phyloP scores from a whole-genome alignment of 2,888 invertebrate genomes.

The Lutraria lutraria region DNA sequence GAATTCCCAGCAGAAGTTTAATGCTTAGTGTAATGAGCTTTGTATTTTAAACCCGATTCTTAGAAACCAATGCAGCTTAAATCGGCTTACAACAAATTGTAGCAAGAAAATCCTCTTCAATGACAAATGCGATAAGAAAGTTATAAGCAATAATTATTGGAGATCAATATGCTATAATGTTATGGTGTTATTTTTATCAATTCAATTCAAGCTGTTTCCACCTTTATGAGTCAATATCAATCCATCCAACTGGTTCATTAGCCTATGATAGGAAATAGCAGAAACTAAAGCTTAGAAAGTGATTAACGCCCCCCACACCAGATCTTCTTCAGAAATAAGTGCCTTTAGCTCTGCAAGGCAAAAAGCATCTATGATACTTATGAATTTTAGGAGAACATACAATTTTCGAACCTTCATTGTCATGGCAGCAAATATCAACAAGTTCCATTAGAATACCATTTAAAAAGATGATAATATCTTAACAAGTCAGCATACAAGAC shows the following conservation, averaged over 20 bases:
- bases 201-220: not conserved
- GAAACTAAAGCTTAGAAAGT: too few relatives aligned
- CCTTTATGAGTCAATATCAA: conserved; percentile 19
- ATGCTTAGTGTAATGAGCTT: not conserved
- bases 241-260: not conserved
- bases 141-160: conserved; percentile 15
- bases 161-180: conserved; percentile 16
- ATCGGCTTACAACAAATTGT: conserved; percentile 13
- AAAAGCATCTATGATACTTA: too few relatives aligned
- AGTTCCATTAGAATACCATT: too few relatives aligned
- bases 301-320: too few relatives aligned
- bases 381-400: too few relatives aligned
- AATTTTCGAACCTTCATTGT: too few relatives aligned
- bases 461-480: too few relatives aligned
- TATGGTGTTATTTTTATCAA: conserved; percentile 6
- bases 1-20: not conserved
- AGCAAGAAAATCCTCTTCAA: conserved; percentile 9
- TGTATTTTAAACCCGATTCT: not conserved
- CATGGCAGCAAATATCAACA: too few relatives aligned
- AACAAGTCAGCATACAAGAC: too few relatives aligned
- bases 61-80: not conserved
- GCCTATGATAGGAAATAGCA: not conserved
- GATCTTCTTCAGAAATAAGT: too few relatives aligned
- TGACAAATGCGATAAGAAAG: conserved; percentile 2
- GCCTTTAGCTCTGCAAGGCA: too few relatives aligned